phyloP scores from a whole-genome alignment of 2,113 vertebrate genomes.

The Pelmatolapia mariae region DNA sequence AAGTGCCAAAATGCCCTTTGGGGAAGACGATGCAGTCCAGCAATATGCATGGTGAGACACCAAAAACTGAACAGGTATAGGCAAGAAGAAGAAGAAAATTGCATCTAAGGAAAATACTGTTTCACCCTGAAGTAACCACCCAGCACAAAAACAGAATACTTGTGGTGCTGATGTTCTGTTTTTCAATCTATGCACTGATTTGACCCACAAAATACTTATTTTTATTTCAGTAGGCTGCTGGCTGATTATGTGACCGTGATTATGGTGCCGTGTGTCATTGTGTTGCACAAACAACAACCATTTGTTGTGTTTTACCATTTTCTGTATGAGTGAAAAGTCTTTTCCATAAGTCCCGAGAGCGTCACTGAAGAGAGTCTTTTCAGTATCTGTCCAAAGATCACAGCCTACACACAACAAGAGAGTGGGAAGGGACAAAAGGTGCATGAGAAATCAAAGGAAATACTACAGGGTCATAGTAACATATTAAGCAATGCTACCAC shows the following conservation, averaged over 20 bases:
- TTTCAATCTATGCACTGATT: background rate
- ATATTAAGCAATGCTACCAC: background rate
- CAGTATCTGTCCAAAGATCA: conserved; percentile 65
- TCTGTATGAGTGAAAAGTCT: conserved; percentile 71
- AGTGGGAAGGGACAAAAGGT: background rate
- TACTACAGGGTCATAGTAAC: background rate
- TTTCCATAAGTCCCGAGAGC: conserved; percentile 64
- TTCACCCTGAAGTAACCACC: background rate
- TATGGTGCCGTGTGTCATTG: background rate
- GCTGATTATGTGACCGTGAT: background rate
- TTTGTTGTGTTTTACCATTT: conserved; percentile 54
- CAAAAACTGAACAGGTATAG: background rate
- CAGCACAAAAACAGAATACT: background rate
- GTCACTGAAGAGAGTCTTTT: conserved; percentile 63
- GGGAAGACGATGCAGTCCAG: background rate
- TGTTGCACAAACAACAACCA: background rate
- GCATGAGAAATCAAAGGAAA: background rate
- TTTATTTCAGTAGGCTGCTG: background rate
- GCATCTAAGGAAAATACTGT: background rate
- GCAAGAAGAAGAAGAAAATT: background rate
- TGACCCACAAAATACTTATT: background rate
- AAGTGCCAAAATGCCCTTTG: background rate
- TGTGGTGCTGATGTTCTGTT: background rate
- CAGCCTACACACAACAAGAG: conserved; percentile 50
- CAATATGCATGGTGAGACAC: background rate